Base-by-base conservation (phyloP, 2,797 vertebrate genomes). In the Crypturellus tataupa region DNA sequence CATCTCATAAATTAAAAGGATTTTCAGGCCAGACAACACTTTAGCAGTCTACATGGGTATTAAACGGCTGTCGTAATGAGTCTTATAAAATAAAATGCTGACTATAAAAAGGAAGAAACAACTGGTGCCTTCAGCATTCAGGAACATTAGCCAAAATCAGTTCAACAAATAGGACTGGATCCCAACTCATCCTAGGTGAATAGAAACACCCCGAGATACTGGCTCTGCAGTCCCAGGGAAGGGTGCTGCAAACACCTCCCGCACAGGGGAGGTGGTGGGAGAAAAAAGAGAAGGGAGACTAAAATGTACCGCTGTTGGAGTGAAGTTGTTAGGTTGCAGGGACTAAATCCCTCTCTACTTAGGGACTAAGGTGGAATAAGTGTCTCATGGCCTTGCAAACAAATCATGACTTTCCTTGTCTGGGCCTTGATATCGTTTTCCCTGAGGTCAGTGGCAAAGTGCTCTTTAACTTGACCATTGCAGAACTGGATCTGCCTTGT, bases 11-110 rank as follows among this genome's bases (percentile, higher is more conserved):
- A 93, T 91, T 15, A 72, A 42, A 68, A 81, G 31, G 65, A 70
- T 51, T 80, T 96, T 71, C 72, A 72, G 60, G 63, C 69, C 67
- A 87, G 71, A 65, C 9, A 64, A 62, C 18, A 7, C 67, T 81
- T 80, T 3, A 84, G 51, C 21, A 64, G 70, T 58, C 59, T 56
- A 0, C 0, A 1, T 39, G 47, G 73, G 24, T 71, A 70, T n/a
- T 35, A 69, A 49, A 80, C 6, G 7, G 25, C 69, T 81, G 79
- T 69, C 0, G 2, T 42, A 67, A 63, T 42, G 40, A 91, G 53
- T n/a, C 69, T 72, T 33, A 18, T 42, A 33, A 94, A 96, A 88
- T 77, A 9, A 93, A 96, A 87, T 27, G 40, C 42, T 88, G 75
- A 29, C 39, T 78, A 31, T 82, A 75, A 88, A 89, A 83, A 56